Percentiles rank a stretch among this genome's conserved stretches.
phyloP scores from a whole-genome alignment of 2,888 invertebrate genomes.

The Itoplectis maculator region DNA sequence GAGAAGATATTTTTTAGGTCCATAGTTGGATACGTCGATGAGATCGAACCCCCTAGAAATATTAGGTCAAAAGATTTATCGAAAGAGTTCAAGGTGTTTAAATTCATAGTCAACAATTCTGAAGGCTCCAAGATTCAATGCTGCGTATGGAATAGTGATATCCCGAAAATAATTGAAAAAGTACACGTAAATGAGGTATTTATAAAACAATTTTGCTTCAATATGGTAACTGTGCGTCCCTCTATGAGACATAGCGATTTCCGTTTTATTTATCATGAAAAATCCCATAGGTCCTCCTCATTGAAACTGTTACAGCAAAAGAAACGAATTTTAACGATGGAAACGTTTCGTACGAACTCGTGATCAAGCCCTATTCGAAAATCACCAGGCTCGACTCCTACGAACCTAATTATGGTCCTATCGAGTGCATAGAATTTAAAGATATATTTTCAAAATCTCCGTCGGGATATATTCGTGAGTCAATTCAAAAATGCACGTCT shows the following conservation, averaged over 20 bases:
- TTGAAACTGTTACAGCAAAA: background rate
- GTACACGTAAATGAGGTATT: constrained; percentile 12
- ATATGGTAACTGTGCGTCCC: background rate
- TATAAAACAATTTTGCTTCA: background rate
- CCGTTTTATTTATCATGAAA: background rate
- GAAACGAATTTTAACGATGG: constrained; percentile 2
- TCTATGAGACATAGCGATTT: background rate
- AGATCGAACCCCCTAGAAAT: constrained; percentile 1
- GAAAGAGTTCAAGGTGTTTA: background rate
- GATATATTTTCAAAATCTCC: background rate
- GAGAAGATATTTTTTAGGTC: background rate
- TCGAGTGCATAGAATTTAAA: background rate
- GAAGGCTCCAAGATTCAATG: background rate
- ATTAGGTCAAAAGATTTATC: background rate
- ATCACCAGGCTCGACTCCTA: background rate
- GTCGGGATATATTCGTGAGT: background rate
- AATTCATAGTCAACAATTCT: constrained; percentile 3
- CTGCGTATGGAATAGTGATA: background rate
- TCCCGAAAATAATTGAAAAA: background rate
- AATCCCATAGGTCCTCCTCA: background rate
- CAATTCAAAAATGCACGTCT: background rate
- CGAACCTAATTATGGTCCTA: background rate
- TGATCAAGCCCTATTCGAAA: background rate
- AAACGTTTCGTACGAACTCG: background rate
- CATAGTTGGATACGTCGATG: constrained; percentile 7